Percentiles rank a stretch among this genome's conserved stretches.
phyloP scores from a whole-genome alignment of 2,797 vertebrate species.

The Pterois miles region DNA sequence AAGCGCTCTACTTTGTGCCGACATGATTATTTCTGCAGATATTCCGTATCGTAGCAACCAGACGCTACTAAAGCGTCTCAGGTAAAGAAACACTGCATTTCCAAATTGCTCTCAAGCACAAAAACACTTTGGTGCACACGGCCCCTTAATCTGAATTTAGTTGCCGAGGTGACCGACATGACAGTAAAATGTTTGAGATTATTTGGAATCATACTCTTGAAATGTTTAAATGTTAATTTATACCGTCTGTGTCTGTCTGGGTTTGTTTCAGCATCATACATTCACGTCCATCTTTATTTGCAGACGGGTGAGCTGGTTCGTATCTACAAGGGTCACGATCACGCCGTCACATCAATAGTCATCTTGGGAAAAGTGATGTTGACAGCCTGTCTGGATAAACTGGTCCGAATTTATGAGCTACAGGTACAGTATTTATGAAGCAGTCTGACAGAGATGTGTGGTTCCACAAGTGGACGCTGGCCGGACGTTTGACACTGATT shows the following conservation, averaged over 20 bases:
- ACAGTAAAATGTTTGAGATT: not conserved
- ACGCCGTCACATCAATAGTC: conserved; percentile 92
- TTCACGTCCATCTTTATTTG: not conserved
- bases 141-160: too few relatives aligned
- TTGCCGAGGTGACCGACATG: not conserved
- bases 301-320: conserved; percentile 94
- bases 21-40: not conserved
- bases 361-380: conserved; percentile 98
- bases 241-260: not conserved
- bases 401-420: conserved; percentile 93
- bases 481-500: not conserved
- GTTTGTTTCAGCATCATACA: not conserved
- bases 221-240: not conserved
- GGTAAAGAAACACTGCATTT: not conserved
- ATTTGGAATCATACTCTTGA: not conserved
- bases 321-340: conserved; percentile 95
- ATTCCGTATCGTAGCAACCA: not conserved
- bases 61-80: accelerated
- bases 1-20: too few relatives aligned
- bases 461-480: not conserved
- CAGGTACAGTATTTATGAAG: conserved; percentile 53
- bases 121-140: too few relatives aligned
- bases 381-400: conserved; percentile 93
- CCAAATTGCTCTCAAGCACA: not conserved
- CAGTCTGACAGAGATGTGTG: too few relatives aligned